phyloP scores from a whole-genome alignment of 2,888 invertebrate species.

The Chaetogeoica ovagalla region DNA sequence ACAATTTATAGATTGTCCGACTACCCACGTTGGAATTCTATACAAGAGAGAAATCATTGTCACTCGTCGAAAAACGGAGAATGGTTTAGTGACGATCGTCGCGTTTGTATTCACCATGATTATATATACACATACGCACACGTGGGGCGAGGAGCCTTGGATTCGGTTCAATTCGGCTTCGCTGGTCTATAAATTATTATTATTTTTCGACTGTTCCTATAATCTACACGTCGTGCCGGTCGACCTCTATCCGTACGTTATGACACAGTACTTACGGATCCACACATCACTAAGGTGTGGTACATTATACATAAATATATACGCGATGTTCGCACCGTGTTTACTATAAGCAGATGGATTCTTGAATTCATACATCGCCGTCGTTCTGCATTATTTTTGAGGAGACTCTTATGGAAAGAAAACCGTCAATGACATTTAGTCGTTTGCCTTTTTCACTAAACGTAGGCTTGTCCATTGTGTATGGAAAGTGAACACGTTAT shows the following conservation, averaged over 20 bases:
- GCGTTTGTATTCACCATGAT: no score
- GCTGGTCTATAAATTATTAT: neutral
- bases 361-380: no score
- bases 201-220: neutral
- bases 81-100: no score
- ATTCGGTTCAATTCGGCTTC: neutral
- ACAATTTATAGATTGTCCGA: neutral
- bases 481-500: no score
- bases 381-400: no score
- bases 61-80: neutral
- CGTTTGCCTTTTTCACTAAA: no score
- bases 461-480: no score
- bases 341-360: no score
- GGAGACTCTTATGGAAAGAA: no score
- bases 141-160: neutral
- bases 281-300: slow-evolving; percentile 6
- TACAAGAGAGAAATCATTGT: neutral
- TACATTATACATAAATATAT: neutral
- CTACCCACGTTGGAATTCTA: neutral
- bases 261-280: slow-evolving; percentile 31
- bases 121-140: neutral
- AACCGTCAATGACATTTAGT: no score
- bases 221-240: neutral
- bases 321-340: no score
- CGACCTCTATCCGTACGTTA: slow-evolving; percentile 1